Evolutionary conservation across 2,113 vertebrate genomes (phyloP), one percentile per base, ranked within the genome.

Genomic region (Aspiorhynchus laticeps): DNA sequence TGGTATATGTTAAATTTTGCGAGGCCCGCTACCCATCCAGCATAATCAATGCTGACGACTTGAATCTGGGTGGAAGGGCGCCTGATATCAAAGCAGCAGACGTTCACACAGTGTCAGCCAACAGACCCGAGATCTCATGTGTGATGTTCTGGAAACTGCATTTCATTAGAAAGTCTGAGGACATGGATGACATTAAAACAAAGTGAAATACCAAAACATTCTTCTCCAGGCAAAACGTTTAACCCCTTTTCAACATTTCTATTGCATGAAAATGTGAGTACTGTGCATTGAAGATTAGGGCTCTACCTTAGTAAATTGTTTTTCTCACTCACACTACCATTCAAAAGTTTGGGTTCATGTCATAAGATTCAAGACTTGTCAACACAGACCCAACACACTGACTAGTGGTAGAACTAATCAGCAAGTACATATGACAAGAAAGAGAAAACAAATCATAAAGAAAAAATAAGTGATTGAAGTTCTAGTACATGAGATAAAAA

Each of bases 1-100:
- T 38, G 33, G 33, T 73, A 41, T 7, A 38, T 41, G 33, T 19
- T 26, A 26, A 41, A 76, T 24, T 76, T 46, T 75, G 73, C 10
- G 3, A 28, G 84, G 8, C 73, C 26, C 26, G 80, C 36, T 79
- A 9, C 77, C 31, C 31, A 75, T 79, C 51, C 71, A 79, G 59
- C 24, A 56, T 80, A 73, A 90, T 87, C 82, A 75, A 83, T 88
- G 65, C 38, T 83, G 74, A 87, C 56, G 67, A 53, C 85, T 88
- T 85, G 65, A 71, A 53, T 53, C 46, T 33, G 65, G 56, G 48
- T 73, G 80, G 80, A 48, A 80, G 24, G 33, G 48, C 14, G 61
- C 31, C 38, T 69, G 51, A 53, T 59, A 80, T 79, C 6, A 26
- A 28, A 75, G 80, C 67, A 63, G 48, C 46, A 19, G 3, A 26